Evolutionary conservation across 2,797 vertebrate genomes (phyloP).

Genomic region (Prionace glauca): DNA sequence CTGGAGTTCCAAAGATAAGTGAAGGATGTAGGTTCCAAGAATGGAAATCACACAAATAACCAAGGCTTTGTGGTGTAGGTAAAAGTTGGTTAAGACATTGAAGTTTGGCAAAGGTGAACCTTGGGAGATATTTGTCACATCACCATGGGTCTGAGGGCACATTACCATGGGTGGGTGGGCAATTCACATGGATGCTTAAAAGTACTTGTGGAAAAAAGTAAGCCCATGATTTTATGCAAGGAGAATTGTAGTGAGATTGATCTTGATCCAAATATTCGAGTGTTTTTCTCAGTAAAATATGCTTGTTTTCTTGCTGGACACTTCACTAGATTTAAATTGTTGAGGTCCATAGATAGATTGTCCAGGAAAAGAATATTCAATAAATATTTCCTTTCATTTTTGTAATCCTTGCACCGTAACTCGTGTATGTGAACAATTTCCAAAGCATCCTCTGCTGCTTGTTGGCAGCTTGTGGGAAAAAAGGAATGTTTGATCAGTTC

Average conservation of each 20-base stretch:
- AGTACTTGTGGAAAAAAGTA: neutral
- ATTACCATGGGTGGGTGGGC: neutral
- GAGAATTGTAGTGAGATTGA: neutral
- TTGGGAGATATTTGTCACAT: neutral
- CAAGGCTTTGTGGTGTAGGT: neutral
- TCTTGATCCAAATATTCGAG: neutral
- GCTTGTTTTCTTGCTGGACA: neutral
- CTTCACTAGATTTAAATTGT: neutral
- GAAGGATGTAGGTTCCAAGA: neutral
- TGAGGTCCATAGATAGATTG: neutral
- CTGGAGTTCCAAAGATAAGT: neutral
- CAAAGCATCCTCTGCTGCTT: neutral
- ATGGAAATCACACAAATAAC: neutral
- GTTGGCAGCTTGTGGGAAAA: neutral
- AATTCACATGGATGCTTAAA: neutral
- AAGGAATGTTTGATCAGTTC: neutral
- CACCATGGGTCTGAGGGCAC: no score
- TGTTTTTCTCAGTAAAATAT: neutral
- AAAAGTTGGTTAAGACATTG: neutral
- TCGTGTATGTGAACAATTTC: neutral
- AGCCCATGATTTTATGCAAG: neutral
- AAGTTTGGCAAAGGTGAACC: no score
- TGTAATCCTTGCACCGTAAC: neutral
- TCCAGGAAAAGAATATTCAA: conserved; percentile 5
- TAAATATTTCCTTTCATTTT: neutral